Evolutionary conservation across 1,140 invertebrate species (phyloP), one percentile per base, ranked within the genome.

Genomic region (Potamilus streckersoni): DNA sequence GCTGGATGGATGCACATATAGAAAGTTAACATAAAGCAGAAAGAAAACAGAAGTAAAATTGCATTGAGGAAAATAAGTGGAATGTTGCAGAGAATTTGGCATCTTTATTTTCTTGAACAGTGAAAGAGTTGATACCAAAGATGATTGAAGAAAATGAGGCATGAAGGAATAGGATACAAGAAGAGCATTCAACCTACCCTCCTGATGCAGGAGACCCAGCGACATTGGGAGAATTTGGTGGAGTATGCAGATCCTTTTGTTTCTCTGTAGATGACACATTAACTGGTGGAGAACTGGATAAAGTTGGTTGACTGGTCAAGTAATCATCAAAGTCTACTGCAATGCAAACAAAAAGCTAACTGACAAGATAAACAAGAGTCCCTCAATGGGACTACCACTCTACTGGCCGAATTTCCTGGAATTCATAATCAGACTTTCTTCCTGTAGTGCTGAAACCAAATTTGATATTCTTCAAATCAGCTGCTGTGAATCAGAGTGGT

Each of bases 291-390:
- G 91, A 92, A 64, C 90, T 89, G 38, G 91, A 91, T 60, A 89
- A 80, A 23, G 80, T 73, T n/a, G 69, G 84, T 77, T 63, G 79
- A 73, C 55, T 80, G 66, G 73, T 80, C 82, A 77, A 69, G 71
- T 84, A 85, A 84, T 95, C 95, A 69, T 96, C 95, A 79, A 95
- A 89, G 90, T 97, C 95, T 57, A 97, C 93, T 66, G 95, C 95
- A 82, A 49, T 49, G 38, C 38, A 49, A 49, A 49, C 38, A 49
- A 49, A 49, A 73, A 79, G 38, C 38, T 49, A 11, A 49, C 38
- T 49, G 38, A 49, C 0, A 49, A 8, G 38, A 49, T 4, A 49
- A 49, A 49, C 6, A 49, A 49, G 38, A 49, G 38, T 49, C 38
- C 11, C 38, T 49, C 11, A 11, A 49, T 0, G 5, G 38, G 38